Base-by-base conservation (phyloP, 1,140 invertebrate genomes). In the Scaptodrosophila lebanonensis region DNA sequence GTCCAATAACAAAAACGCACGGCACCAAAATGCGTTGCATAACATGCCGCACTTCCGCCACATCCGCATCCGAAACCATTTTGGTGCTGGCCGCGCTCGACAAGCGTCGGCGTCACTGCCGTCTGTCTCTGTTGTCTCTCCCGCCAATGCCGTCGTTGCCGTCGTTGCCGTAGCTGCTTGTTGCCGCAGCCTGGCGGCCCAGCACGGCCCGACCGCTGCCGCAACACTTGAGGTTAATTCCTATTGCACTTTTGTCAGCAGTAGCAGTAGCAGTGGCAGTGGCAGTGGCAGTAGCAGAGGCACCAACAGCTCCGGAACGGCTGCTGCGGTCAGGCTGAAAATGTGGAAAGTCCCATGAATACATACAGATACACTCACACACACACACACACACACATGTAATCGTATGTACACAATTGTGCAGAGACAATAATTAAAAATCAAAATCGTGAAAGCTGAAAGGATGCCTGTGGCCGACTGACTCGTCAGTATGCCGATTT, bases 21-120 rank as follows among this genome's bases (percentile, higher is more conserved):
- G 93, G 93, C 40, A 93, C 90, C 22, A 92, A 84, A 13, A 94
- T 89, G 51, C 89, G 86, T 87, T 93, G 92, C 38, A 92, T 88
- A 90, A 86, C 77, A 77, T 84, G 82, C 67, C 84, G 84, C 66
- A 86, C 82, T 82, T 79, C 72, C 66, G 63, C 75, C 65, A 84
- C 64, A 66, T 84, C 71, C 75, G 75, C 75, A 60, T 75, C 63
- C 59, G 68, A 84, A 67, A 86, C 66, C 83, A 84, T 85, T 73
- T 77, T 60, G 56, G 58, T 59, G 50, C 45, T 67, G 29, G 51
- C 69, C 49, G 40, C 50, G 22, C 22, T 63, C 53, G 25, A 58
- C 64, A 33, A 59, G 61, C 64, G 45, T 39, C 44, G 49, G 45
- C 44, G 45, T 50, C 22, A 66, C 27, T 44, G 22, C 13, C 6